These are phyloP conservation scores for Aphidius gifuensis DNA, from an alignment of 1,140 invertebrate genomes.

Conservation along the genomic window DNA sequence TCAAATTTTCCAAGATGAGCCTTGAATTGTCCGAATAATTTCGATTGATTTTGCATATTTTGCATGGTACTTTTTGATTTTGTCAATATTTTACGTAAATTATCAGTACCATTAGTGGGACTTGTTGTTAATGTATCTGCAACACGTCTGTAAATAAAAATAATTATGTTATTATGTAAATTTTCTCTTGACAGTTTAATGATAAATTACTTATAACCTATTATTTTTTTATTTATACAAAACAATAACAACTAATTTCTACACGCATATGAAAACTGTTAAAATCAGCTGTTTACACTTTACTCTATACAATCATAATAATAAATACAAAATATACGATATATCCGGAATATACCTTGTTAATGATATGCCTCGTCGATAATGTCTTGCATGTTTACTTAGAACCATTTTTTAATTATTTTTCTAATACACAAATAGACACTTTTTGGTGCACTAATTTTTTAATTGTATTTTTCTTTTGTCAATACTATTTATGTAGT, in stretches of 20 bases:
- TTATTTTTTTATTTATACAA: no score
- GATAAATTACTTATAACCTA: no score
- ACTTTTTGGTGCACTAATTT: no score
- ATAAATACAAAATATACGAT: no score
- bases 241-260: no score
- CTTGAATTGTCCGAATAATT: conserved; percentile 53
- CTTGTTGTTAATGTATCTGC: conserved; percentile 21
- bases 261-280: no score
- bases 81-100: conserved; percentile 27
- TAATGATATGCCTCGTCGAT: conserved; percentile 29
- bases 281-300: no score
- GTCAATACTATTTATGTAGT: no score
- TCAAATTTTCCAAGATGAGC: conserved; percentile 52
- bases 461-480: no score
- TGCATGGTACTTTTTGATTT: conserved; percentile 46
- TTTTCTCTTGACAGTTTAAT: no score
- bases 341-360: conserved; percentile 12
- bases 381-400: conserved; percentile 60
- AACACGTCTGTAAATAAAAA: not conserved
- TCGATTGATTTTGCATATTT: conserved; percentile 51
- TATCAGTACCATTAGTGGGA: conserved; percentile 35
- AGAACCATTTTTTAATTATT: conserved; percentile 59
- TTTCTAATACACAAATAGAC: no score
- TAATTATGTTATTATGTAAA: not conserved
- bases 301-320: no score